Percentiles rank a stretch among this genome's conserved stretches.
These are phyloP conservation scores for Zoanthus gigantus DNA, from an alignment of 92 coral and sea anemone genomes.

Conservation along the genomic window DNA sequence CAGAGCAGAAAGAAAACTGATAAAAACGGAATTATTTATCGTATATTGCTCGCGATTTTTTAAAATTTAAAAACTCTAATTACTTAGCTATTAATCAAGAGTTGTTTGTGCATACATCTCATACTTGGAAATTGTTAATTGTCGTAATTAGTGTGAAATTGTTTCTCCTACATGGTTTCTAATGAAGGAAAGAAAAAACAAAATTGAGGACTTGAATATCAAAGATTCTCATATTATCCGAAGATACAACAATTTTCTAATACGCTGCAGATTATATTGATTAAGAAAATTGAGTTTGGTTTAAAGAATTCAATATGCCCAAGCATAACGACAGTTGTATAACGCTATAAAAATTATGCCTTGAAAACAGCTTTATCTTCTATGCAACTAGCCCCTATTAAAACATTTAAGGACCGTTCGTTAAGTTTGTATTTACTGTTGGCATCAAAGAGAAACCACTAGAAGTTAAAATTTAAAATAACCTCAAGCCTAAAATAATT, in stretches of 20 bases:
- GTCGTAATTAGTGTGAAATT: background rate
- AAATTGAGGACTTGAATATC: background rate
- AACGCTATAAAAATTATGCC: background rate
- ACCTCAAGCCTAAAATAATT: too few relatives aligned
- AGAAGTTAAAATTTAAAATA: too few relatives aligned
- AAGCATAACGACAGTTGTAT: background rate
- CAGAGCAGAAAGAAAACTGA: background rate
- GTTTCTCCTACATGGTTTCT: background rate
- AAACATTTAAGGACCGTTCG: too few relatives aligned
- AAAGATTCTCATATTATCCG: background rate
- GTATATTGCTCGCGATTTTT: background rate
- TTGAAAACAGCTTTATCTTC: background rate
- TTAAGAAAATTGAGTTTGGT: background rate
- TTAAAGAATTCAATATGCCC: background rate
- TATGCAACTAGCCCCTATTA: background rate
- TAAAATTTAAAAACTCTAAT: background rate
- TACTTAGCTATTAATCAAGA: background rate
- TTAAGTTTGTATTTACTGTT: too few relatives aligned
- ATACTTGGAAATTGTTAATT: background rate
- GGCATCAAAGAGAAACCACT: too few relatives aligned
- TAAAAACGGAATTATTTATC: background rate
- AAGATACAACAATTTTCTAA: background rate
- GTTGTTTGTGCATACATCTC: conserved; percentile 15
- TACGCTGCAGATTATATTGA: background rate
- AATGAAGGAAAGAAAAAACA: background rate